These are phyloP conservation scores for Gandaritis pyraliata DNA, from an alignment of 2,888 invertebrate species.

Conservation along the genomic window DNA sequence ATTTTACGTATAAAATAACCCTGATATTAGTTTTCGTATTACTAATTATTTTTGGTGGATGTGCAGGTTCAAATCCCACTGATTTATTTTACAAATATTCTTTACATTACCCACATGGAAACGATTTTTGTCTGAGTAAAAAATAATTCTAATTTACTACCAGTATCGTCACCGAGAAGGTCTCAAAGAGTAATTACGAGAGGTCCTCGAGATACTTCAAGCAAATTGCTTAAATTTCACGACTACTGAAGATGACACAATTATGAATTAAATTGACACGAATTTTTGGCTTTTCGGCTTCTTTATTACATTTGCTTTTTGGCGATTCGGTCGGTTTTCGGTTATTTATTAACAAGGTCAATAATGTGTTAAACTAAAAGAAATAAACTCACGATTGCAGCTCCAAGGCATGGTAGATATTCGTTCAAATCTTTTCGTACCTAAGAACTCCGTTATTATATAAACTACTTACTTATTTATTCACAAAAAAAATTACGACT, in stretches of 20 bases:
- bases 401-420: too few relatives aligned
- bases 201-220: constrained; percentile 34
- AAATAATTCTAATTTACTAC: constrained; percentile 36
- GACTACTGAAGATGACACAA: constrained; percentile 44
- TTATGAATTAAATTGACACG: constrained; percentile 40
- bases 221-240: constrained; percentile 45
- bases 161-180: constrained; percentile 27
- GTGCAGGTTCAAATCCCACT: too few relatives aligned
- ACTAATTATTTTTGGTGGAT: too few relatives aligned
- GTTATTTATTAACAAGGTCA: neutral
- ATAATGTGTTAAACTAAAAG: too few relatives aligned
- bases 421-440: too few relatives aligned
- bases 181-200: constrained; percentile 39
- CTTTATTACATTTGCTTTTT: constrained; percentile 17
- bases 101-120: constrained; percentile 10
- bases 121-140: constrained; percentile 32
- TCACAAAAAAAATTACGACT: too few relatives aligned
- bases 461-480: too few relatives aligned
- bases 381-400: too few relatives aligned
- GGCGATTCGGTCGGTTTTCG: neutral
- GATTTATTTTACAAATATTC: neutral
- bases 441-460: too few relatives aligned
- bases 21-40: too few relatives aligned
- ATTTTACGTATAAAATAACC: too few relatives aligned
- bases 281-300: constrained; percentile 20